Base-by-base conservation (phyloP, 2,797 vertebrate species). In the Podarcis lilfordi region DNA sequence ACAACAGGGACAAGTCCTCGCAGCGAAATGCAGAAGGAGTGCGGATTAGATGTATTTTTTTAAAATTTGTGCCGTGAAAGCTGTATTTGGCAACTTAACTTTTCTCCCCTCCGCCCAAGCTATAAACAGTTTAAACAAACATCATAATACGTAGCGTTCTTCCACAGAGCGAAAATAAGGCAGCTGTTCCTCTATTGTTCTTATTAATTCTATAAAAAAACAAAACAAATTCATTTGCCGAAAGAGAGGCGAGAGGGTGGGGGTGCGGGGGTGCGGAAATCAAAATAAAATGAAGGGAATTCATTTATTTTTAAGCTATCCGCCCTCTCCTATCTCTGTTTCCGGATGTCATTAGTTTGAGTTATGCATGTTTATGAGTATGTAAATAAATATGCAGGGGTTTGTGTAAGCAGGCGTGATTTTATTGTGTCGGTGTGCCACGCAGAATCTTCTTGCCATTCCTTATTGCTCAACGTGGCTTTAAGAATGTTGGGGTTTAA, bases 101-200 rank as follows among this genome's bases (percentile, higher is more conserved):
- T n/a, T 8, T 37, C 35, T 25, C 85, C 29, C 32, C 59, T 50
- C 69, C 0, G 76, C n/a, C 2, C 59, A 75, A 6, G 66, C 35
- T 29, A 55, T 55, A 82, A 86, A 83, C 64, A 85, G 79, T 91
- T 72, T 80, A 45, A 84, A 72, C 76, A 8, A 76, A 69, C 69
- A 32, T 32, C 0, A 83, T 2, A 11, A 1, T 66, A 71, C 71
- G 0, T 84, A 75, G 76, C 1, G n/a, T 21, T 37, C 37, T 87
- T n/a, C 35, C 40, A 86, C 61, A 37, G 45, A 32, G 2, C 1
- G 1, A 4, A 0, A 68, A 8, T 72, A 69, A 2, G 10, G 69
- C 27, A 81, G 82, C 88, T 89, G 77, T 35, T 19, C 86, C 88
- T 68, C 86, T 0, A 50, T 94, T 90, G 86, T 92, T 89, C 89